Evolutionary conservation across 2,113 vertebrate genomes (phyloP), one percentile per base, ranked within the genome.

Genomic region (Phaethon lepturus): DNA sequence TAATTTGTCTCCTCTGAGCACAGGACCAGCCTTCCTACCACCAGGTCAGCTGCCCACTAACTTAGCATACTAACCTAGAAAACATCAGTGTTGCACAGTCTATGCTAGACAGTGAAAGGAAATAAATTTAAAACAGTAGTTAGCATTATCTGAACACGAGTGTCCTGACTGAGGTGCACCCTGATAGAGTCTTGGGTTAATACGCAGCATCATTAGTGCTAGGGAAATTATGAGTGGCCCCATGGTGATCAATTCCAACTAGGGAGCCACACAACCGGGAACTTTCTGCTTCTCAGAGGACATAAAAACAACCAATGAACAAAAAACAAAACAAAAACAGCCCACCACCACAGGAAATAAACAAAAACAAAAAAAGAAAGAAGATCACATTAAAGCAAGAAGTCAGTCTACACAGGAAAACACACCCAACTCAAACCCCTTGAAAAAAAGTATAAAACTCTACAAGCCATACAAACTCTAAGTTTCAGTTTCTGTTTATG

Each of bases 331-430:
- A 71, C 69, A 58, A 42, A 13, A 2, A 7, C 16, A 78, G 11
- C 10, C 14, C 35, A 49, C 22, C 24, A 68, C 4, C 13, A 77
- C 67, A 80, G 67, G 55, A 84, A 87, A 77, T 14, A 16, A 20
- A 31, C 29, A 24, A 19, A 33, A 52, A 29, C 44, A 63, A 56
- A 10, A 25, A 23, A 63, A 24, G 28, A 3, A 11, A 40, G 26
- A 94, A 89, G 87, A 52, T 38, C 72, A 87, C 60, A 49, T 42
- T 31, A 42, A 79, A 92, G 31, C 28, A 91, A 93, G 67, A 83
- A 93, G 89, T 88, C 24, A 45, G 26, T 40, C 38, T 80, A 66
- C 63, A 84, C 79, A 88, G 92, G 92, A 97, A 97, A 95, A 80
- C 79, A 91, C 71, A 66, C 89, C 94, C 94, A 95, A 69, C 88